A percentile compares a stretch with the other conserved stretches of the same genome.
phyloP scores from a whole-genome alignment of 2,113 vertebrate species.

The Danionella cerebrum region DNA sequence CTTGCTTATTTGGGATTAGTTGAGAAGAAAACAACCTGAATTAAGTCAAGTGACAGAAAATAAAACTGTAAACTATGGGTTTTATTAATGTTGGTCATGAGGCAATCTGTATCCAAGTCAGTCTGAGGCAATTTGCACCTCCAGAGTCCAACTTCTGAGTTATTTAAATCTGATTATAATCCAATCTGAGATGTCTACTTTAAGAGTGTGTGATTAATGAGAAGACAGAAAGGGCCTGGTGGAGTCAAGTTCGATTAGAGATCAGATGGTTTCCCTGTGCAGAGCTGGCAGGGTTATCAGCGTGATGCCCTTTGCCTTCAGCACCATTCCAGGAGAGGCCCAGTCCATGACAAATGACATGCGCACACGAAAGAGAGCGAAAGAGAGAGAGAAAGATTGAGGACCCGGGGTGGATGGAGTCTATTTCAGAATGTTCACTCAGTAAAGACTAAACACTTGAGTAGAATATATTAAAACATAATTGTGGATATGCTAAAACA shows the following conservation, averaged over 20 bases:
- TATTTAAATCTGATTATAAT: constrained; percentile 9
- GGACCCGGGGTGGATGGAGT: no score
- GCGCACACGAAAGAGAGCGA: constrained; percentile 32
- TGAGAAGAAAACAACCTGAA: no score
- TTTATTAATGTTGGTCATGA: not conserved
- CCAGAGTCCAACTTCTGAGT: not conserved
- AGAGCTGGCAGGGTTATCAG: constrained; percentile 52
- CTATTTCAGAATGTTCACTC: constrained; percentile 2
- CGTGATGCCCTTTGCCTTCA: constrained; percentile 29
- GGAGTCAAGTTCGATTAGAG: constrained; percentile 47
- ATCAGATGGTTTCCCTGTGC: constrained; percentile 40
- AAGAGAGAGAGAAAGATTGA: constrained; percentile 7
- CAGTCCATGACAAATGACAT: constrained; percentile 51
- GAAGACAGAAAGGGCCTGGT: constrained; percentile 1
- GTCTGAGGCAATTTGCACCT: not conserved
- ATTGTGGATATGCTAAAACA: no score
- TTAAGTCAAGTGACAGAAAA: no score
- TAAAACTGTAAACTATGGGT: no score
- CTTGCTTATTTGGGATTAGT: no score
- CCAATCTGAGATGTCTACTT: not conserved
- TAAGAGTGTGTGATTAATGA: constrained; percentile 25
- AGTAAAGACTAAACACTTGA: constrained; percentile 19
- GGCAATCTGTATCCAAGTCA: not conserved
- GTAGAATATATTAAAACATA: no score
- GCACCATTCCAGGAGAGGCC: constrained; percentile 37